Percentiles rank a stretch among this genome's conserved stretches.
Conservation (phyloP, 2,797 vertebrate genomes). For the Lagocephalus sceleratus region DNA sequence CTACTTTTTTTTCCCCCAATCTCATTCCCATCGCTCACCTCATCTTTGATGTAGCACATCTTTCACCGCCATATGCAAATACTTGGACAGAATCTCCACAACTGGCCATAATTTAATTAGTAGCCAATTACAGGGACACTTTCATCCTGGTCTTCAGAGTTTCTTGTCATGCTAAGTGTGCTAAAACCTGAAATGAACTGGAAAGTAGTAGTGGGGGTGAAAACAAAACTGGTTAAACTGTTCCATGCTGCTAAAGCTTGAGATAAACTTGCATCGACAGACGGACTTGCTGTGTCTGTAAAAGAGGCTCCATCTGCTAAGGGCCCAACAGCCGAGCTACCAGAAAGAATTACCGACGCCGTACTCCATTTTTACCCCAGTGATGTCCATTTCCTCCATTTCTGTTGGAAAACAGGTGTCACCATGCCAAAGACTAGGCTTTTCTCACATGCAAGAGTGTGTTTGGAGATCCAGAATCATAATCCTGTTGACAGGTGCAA, state of each 20-base stretch:
- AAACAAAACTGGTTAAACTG: too few relatives aligned
- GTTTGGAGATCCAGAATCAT: slow-evolving; percentile 3
- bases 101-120: slow-evolving; percentile 49
- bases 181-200: too few relatives aligned
- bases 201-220: too few relatives aligned
- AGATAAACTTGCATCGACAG: too few relatives aligned
- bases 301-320: too few relatives aligned
- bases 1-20: slow-evolving; percentile 15
- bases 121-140: slow-evolving; percentile 45
- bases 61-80: slow-evolving; percentile 36
- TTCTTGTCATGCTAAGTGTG: not conserved
- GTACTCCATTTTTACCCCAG: too few relatives aligned
- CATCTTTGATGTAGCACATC: slow-evolving; percentile 35
- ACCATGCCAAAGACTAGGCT: slow-evolving; percentile 1
- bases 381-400: too few relatives aligned
- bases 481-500: slow-evolving; percentile 25
- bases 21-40: slow-evolving; percentile 23
- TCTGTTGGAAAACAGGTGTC: slow-evolving; percentile 25
- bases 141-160: slow-evolving; percentile 36
- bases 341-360: too few relatives aligned
- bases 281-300: too few relatives aligned
- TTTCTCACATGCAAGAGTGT: not conserved
- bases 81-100: slow-evolving; percentile 10
- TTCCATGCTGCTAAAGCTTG: too few relatives aligned
- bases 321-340: too few relatives aligned